These are phyloP conservation scores for Orthonevra nobilis DNA, from an alignment of 2,888 invertebrate genomes.

Conservation along the genomic window DNA sequence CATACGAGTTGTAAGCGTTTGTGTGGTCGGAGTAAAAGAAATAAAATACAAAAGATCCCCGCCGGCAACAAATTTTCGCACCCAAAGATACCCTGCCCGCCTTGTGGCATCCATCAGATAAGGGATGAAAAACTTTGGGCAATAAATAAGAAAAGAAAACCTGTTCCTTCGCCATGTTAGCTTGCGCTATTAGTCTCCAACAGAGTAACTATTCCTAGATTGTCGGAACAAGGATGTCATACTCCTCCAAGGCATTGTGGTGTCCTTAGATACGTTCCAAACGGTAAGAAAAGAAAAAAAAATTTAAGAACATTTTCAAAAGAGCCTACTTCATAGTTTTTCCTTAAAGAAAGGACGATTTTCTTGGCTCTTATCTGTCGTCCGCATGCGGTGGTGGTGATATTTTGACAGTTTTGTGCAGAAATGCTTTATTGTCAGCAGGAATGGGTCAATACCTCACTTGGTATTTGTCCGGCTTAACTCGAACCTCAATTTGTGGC, in stretches of 20 bases:
- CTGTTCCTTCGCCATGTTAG: conserved; percentile 68
- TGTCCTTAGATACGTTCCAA: conserved; percentile 48
- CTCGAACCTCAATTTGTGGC: conserved; percentile 39
- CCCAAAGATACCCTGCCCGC: conserved; percentile 42
- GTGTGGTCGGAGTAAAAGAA: conserved; percentile 31
- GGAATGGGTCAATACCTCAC: conserved; percentile 53
- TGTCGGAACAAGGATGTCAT: conserved; percentile 32
- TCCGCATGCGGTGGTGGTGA: conserved; percentile 44
- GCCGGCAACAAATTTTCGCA: conserved; percentile 64
- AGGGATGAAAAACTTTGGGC: conserved; percentile 74
- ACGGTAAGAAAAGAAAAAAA: conserved; percentile 5
- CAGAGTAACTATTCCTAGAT: conserved; percentile 7
- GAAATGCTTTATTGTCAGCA: conserved; percentile 52
- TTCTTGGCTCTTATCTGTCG: conserved; percentile 58
- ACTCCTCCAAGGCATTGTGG: conserved; percentile 28
- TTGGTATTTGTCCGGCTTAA: conserved; percentile 64
- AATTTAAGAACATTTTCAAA: conserved; percentile 1
- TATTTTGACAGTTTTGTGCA: conserved; percentile 32
- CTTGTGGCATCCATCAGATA: conserved; percentile 73
- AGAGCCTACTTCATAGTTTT: conserved; percentile 58
- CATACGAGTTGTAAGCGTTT: conserved; percentile 25
- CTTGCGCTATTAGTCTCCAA: conserved; percentile 58
- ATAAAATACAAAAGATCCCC: conserved; percentile 14
- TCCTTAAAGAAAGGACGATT: conserved; percentile 43
- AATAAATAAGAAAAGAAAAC: conserved; percentile 74